phyloP scores from a whole-genome alignment of 1,140 invertebrate species.

The Drosophila novamexicana region DNA sequence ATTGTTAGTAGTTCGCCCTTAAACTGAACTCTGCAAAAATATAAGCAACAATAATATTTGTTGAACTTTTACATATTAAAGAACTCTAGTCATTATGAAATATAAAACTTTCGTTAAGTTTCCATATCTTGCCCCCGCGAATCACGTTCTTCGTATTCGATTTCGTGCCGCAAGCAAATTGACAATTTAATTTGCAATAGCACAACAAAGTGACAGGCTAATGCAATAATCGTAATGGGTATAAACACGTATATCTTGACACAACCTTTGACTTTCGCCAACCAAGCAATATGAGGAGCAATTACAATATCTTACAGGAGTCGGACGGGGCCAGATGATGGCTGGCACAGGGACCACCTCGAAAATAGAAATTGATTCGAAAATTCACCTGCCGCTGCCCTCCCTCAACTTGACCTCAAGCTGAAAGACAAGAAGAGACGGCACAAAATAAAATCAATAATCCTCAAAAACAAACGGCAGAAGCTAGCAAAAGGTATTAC shows the following conservation, averaged over 20 bases:
- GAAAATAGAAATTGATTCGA: slow-evolving; percentile 43
- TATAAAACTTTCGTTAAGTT: slow-evolving; percentile 13
- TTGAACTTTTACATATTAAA: not conserved
- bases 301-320: slow-evolving; percentile 7
- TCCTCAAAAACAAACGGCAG: slow-evolving; percentile 61
- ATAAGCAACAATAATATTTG: slow-evolving; percentile 10
- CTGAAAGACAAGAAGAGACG: slow-evolving; percentile 29
- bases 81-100: slow-evolving; percentile 15
- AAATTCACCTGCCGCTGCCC: slow-evolving; percentile 24
- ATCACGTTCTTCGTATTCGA: slow-evolving; percentile 44
- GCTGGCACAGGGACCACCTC: not conserved
- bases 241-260: slow-evolving; percentile 52
- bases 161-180: slow-evolving; percentile 59
- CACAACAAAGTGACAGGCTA: slow-evolving; percentile 68
- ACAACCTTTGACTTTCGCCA: slow-evolving; percentile 32
- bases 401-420: slow-evolving; percentile 43
- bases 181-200: slow-evolving; percentile 75
- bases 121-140: not conserved
- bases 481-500: slow-evolving; percentile 34
- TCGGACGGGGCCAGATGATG: not conserved
- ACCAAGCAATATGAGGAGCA: slow-evolving; percentile 6
- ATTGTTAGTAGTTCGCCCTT: slow-evolving; percentile 11
- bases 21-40: not conserved
- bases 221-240: slow-evolving; percentile 68
- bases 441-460: slow-evolving; percentile 69